These are phyloP conservation scores for Oligia strigilis DNA, from an alignment of 2,888 invertebrate species.

Conservation along the genomic window DNA sequence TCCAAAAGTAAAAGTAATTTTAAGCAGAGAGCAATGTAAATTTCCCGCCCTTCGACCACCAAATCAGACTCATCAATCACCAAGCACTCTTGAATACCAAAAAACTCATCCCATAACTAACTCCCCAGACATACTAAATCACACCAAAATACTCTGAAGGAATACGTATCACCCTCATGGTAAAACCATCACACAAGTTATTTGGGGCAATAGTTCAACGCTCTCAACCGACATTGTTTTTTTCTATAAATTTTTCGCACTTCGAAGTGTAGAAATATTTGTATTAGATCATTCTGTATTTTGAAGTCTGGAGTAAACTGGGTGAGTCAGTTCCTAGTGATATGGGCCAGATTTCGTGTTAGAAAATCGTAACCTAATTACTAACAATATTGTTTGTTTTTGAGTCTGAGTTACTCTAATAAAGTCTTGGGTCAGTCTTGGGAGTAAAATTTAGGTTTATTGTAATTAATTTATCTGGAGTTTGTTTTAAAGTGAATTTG, in stretches of 20 bases:
- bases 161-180: conserved; percentile 30
- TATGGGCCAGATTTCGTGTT: conserved; percentile 11
- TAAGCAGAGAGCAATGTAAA: too few relatives aligned
- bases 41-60: conserved; percentile 12
- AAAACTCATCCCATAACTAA: conserved; percentile 21
- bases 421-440: too few relatives aligned
- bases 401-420: too few relatives aligned
- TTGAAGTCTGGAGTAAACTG: conserved; percentile 31
- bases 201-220: conserved; percentile 53
- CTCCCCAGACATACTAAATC: conserved; percentile 33
- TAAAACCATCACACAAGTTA: conserved; percentile 48
- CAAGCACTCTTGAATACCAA: not conserved
- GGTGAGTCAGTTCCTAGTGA: conserved; percentile 12
- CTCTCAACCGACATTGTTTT: not conserved
- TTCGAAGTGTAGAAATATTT: conserved; percentile 58
- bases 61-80: conserved; percentile 19
- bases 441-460: not conserved
- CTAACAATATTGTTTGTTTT: too few relatives aligned
- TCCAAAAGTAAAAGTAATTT: not conserved
- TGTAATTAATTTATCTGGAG: conserved; percentile 1
- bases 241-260: conserved; percentile 35
- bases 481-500: not conserved
- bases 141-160: conserved; percentile 38
- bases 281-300: conserved; percentile 37
- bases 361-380: conserved; percentile 2